Percentiles rank a stretch among this genome's conserved stretches.
These are phyloP conservation scores for Heterocephalus glaber DNA, from an alignment of 2,113 vertebrate species.

Conservation along the genomic window DNA sequence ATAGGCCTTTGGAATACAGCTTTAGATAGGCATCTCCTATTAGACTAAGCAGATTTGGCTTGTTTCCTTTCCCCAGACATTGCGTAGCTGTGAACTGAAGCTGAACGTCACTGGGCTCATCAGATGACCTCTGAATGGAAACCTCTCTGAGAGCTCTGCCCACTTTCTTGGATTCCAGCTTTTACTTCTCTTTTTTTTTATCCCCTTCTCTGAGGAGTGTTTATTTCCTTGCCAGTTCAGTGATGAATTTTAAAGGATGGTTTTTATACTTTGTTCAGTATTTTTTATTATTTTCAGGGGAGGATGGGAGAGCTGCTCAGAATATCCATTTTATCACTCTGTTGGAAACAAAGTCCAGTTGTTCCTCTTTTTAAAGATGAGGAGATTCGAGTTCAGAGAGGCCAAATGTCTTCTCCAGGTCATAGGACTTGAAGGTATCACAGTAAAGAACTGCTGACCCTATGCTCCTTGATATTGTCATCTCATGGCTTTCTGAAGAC, in stretches of 20 bases:
- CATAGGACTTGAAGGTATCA: neutral
- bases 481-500: neutral
- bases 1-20: neutral
- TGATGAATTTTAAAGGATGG: neutral
- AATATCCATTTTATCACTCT: neutral
- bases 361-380: conserved; percentile 13
- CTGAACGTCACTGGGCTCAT: neutral
- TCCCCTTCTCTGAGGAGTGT: neutral
- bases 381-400: conserved; percentile 24
- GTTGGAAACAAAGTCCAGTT: neutral
- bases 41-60: neutral
- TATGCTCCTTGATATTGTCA: neutral
- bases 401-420: neutral
- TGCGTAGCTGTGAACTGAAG: neutral
- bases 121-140: neutral
- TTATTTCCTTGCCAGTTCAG: neutral
- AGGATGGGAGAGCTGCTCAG: neutral
- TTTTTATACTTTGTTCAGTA: neutral
- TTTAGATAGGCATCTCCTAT: neutral
- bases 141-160: neutral
- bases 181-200: neutral
- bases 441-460: neutral
- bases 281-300: neutral
- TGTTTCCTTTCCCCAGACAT: neutral
- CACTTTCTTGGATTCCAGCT: neutral